These are phyloP conservation scores for Buteo buteo DNA, from an alignment of 2,113 vertebrate genomes.

Conservation along the genomic window DNA sequence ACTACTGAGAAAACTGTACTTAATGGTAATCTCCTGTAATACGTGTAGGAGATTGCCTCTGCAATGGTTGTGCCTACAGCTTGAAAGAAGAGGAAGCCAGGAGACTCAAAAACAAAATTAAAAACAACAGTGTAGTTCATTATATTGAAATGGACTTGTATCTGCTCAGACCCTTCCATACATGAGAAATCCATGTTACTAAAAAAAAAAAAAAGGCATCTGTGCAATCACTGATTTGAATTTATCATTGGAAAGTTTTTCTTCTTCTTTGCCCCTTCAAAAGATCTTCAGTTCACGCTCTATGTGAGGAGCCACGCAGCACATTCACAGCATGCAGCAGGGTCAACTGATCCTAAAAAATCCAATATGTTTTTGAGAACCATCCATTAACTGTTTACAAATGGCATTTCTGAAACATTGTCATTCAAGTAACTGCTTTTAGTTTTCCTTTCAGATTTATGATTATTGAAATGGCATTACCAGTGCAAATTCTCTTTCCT, in stretches of 20 bases:
- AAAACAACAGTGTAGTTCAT: neutral
- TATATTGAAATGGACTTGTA: neutral
- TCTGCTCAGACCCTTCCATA: neutral
- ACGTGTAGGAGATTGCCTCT: neutral
- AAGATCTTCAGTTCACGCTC: neutral
- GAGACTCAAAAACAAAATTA: neutral
- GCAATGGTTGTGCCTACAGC: neutral
- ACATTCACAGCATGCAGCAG: neutral
- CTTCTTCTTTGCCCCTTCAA: neutral
- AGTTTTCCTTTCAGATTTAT: neutral
- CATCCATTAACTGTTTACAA: neutral
- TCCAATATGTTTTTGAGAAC: neutral
- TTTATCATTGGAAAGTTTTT: neutral
- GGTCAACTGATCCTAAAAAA: neutral
- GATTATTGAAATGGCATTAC: neutral
- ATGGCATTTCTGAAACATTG: neutral
- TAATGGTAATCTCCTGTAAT: neutral
- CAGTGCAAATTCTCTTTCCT: neutral
- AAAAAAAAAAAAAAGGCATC: neutral
- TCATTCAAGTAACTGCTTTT: neutral
- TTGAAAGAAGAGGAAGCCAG: neutral
- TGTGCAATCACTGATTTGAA: neutral
- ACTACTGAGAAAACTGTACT: neutral
- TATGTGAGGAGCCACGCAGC: neutral
- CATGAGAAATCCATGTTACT: neutral